Conservation (phyloP, 1,140 invertebrate species). For the Nephila pilipes region DNA sequence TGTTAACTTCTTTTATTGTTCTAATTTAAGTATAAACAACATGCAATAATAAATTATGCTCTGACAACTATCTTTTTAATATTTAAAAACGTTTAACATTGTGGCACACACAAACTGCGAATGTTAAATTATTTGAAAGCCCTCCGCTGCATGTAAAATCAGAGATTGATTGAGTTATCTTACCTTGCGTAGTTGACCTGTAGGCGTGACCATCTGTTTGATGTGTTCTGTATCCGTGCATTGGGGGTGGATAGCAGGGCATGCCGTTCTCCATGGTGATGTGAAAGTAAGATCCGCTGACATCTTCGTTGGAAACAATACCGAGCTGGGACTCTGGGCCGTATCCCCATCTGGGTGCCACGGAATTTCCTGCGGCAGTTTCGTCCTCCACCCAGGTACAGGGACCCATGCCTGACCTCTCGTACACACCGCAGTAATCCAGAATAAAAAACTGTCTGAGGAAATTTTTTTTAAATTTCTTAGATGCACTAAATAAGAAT, state of each 20-base stretch:
- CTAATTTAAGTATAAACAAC: no score
- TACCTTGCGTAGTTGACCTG: constrained; percentile 41
- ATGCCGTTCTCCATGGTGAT: constrained; percentile 30
- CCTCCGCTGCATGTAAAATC: not conserved
- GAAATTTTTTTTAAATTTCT: no score
- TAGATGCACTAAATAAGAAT: no score
- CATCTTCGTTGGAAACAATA: constrained; percentile 33
- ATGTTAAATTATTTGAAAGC: no score
- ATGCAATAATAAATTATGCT: no score
- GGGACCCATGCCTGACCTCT: constrained; percentile 45
- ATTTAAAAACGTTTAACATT: no score
- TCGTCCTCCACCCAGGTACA: constrained; percentile 57
- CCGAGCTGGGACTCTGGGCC: constrained; percentile 51
- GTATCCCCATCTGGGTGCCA: constrained; percentile 59
- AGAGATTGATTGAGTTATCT: not conserved
- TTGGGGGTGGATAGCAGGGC: constrained; percentile 24
- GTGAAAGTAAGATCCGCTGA: constrained; percentile 5
- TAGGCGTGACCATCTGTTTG: constrained; percentile 7
- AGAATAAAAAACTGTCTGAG: not conserved
- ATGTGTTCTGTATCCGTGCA: not conserved
- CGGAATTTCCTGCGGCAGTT: not conserved
- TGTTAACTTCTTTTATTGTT: no score
- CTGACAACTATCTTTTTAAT: no score
- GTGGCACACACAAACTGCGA: no score
- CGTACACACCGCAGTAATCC: constrained; percentile 62